Evolutionary conservation across 2,888 invertebrate genomes (phyloP).

Genomic region (Drosophila yooni): DNA sequence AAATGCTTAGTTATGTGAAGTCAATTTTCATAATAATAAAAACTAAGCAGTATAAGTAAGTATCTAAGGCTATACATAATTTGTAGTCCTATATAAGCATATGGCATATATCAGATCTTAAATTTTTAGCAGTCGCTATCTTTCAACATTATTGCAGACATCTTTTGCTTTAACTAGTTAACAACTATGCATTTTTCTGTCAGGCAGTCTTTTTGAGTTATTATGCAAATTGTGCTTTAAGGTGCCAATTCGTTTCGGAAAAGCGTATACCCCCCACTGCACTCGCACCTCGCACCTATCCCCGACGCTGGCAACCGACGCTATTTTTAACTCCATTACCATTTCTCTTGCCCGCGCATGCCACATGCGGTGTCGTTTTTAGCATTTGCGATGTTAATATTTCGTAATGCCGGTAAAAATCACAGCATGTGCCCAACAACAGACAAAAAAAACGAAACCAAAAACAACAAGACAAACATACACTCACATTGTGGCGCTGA

Average conservation of each 20-base stretch:
- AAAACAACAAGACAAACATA: background rate
- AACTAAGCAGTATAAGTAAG: background rate
- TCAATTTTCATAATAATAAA: background rate
- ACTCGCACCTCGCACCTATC: background rate
- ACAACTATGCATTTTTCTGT: background rate
- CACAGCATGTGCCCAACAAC: conserved; percentile 61
- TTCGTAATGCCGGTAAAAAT: conserved; percentile 77
- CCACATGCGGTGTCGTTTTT: conserved; percentile 58
- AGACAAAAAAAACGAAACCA: conserved; percentile 13
- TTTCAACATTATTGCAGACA: background rate
- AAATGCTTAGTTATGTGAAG: background rate
- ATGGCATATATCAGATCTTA: background rate
- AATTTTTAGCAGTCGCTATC: background rate
- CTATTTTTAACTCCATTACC: conserved; percentile 57
- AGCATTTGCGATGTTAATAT: conserved; percentile 72
- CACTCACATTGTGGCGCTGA: conserved; percentile 35
- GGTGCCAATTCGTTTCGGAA: conserved; percentile 42
- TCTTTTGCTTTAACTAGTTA: background rate
- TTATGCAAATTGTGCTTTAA: conserved; percentile 37
- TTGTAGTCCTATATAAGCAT: background rate
- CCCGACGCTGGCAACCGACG: background rate
- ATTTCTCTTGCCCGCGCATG: conserved; percentile 43
- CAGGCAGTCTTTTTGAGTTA: conserved; percentile 8
- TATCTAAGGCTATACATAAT: background rate
- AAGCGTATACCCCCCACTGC: conserved; percentile 1